These are phyloP conservation scores for Euzophera pinguis DNA, from an alignment of 2,888 invertebrate species.

Conservation along the genomic window DNA sequence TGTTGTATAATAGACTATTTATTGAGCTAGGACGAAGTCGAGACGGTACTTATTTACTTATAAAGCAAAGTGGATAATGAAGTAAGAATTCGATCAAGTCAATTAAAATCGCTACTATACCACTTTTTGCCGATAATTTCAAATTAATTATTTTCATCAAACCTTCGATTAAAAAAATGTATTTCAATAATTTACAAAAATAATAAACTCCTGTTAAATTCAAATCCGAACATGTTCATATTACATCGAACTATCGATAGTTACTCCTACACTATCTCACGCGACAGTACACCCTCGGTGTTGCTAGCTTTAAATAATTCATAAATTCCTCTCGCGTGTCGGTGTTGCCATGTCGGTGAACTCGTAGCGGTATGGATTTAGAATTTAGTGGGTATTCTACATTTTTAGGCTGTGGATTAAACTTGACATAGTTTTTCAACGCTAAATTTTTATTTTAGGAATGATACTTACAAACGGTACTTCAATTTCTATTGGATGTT, in stretches of 20 bases:
- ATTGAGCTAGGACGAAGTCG: too few species aligned
- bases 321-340: conserved; percentile 27
- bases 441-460: neutral
- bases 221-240: too few species aligned
- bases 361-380: conserved; percentile 4
- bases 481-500: neutral
- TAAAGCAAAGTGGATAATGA: too few species aligned
- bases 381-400: conserved; percentile 6
- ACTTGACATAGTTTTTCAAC: neutral
- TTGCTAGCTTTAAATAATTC: conserved; percentile 46
- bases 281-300: conserved; percentile 25
- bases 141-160: too few species aligned
- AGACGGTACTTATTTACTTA: too few species aligned
- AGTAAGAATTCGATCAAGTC: too few species aligned
- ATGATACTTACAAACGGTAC: neutral
- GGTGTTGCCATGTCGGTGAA: conserved; percentile 8
- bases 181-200: too few species aligned
- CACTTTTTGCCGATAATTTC: too few species aligned
- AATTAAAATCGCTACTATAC: too few species aligned
- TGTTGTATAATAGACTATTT: too few species aligned
- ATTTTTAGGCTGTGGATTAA: conserved; percentile 2
- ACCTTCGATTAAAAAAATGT: too few species aligned
- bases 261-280: conserved; percentile 28
- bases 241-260: neutral
- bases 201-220: too few species aligned